Conservation (phyloP, 1,140 invertebrate genomes). For the Periplaneta americana region DNA sequence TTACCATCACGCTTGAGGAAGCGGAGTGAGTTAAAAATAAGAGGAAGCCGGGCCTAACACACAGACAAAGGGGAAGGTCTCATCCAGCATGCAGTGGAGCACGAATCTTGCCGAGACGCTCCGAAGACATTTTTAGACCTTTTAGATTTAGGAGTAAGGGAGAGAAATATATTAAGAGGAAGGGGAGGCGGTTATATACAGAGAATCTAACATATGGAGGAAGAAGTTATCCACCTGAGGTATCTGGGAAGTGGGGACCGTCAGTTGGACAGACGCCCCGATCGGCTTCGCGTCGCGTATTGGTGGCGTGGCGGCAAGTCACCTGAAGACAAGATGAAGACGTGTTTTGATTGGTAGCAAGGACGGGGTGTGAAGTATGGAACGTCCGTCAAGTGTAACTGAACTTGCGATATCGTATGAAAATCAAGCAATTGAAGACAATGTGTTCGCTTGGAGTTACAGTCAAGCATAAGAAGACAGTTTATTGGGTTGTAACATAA, state of each 20-base stretch:
- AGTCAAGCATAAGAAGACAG: too few relatives aligned
- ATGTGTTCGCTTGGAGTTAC: too few relatives aligned
- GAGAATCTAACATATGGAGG: neutral
- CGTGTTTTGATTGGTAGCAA: neutral
- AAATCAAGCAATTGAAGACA: neutral
- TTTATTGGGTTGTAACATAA: too few relatives aligned
- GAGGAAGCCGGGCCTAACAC: neutral
- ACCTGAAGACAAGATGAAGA: neutral
- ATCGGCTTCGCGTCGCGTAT: neutral
- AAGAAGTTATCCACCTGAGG: neutral
- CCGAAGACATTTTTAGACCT: constrained; percentile 15
- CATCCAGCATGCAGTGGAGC: neutral
- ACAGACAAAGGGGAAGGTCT: neutral
- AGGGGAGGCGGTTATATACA: neutral
- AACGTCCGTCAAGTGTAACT: neutral
- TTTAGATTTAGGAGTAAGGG: neutral
- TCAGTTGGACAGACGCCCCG: neutral
- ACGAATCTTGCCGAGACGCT: neutral
- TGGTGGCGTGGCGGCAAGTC: neutral
- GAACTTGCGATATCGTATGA: neutral
- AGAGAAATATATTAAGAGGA: neutral
- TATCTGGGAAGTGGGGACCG: neutral
- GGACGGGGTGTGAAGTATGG: neutral
- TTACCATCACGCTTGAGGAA: neutral
- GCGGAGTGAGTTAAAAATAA: neutral